Base-by-base conservation (phyloP, 2,797 vertebrate species). In the Myoxocephalus aenaeus region DNA sequence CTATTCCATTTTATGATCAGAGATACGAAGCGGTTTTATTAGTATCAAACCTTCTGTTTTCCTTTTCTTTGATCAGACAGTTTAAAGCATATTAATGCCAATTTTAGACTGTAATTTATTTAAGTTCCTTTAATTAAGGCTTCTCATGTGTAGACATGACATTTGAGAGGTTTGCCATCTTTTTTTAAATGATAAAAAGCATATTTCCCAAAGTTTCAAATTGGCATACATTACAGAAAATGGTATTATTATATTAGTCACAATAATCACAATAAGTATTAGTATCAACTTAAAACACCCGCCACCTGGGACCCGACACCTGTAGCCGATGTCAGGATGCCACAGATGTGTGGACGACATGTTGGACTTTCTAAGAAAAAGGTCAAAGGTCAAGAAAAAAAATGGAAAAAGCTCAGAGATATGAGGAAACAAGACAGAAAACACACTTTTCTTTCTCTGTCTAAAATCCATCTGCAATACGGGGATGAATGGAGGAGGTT, bases 381-480 rank as follows among this genome's bases (percentile, higher is more conserved):
- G 4, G 4, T 34, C 40, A 70, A 67, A 65, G 8, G 2, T 42
- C 2, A 14, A 70, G 18, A 5, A 36, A 67, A 29, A 67, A 68
- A 38, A 65, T 42, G 9, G 44, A 27, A 56, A 53, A 61, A 42
- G 40, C 14, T 68, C 32, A 69, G 51, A 72, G 8, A 36, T 27
- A 32, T 20, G 54, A 59, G 59, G 32, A 73, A 71, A 56, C n/a
- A 42, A 65, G 34, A 46, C 6, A 32, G 36, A 79, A 56, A 72
- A 61, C 27, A 18, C n/a, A 54, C 14, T 69, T 44, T 20, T 65
- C 25, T 68, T 51, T 54, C 27, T 58, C 50, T 36, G 63, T 80
- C 38, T 65, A 42, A 67, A 78, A 83, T 69, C 22, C 64, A 70
- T 77, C 65, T 70, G 48, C 36, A 85, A 80, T 42, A 73, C 12